Conservation (phyloP, 2,113 vertebrate genomes). For the Mellivora capensis region DNA sequence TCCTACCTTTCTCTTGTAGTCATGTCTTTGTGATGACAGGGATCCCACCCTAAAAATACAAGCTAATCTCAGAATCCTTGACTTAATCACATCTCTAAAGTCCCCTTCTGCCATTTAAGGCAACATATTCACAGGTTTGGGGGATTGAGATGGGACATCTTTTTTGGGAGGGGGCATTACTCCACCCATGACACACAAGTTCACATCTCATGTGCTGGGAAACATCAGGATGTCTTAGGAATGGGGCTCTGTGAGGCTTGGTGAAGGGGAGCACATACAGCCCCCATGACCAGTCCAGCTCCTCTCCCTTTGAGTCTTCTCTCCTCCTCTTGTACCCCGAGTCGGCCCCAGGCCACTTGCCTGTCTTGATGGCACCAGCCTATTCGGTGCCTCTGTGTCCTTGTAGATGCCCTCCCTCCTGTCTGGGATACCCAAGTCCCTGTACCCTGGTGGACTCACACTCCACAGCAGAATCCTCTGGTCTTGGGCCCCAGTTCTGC, state of each 20-base stretch:
- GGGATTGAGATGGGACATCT: too few relatives aligned
- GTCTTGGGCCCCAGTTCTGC: not conserved
- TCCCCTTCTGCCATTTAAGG: not conserved
- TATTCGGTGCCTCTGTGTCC: not conserved
- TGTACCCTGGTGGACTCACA: not conserved
- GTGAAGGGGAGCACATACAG: not conserved
- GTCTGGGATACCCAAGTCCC: accelerated
- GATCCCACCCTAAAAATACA: not conserved
- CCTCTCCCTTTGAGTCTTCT: not conserved
- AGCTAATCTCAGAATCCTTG: not conserved
- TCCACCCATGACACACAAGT: not conserved
- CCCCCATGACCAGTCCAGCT: accelerated
- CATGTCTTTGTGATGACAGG: not conserved
- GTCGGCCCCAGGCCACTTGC: accelerated
- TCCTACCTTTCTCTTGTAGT: not conserved
- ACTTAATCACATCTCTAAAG: not conserved
- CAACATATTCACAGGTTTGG: accelerated
- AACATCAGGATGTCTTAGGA: not conserved
- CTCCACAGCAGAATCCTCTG: not conserved
- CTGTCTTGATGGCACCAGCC: not conserved
- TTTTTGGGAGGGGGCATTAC: not conserved
- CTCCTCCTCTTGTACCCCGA: not conserved
- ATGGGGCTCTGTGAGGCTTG: not conserved
- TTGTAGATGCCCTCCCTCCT: accelerated
- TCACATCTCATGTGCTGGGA: not conserved